Base-by-base conservation (phyloP, 2,113 vertebrate genomes). In the Mus pahari region DNA sequence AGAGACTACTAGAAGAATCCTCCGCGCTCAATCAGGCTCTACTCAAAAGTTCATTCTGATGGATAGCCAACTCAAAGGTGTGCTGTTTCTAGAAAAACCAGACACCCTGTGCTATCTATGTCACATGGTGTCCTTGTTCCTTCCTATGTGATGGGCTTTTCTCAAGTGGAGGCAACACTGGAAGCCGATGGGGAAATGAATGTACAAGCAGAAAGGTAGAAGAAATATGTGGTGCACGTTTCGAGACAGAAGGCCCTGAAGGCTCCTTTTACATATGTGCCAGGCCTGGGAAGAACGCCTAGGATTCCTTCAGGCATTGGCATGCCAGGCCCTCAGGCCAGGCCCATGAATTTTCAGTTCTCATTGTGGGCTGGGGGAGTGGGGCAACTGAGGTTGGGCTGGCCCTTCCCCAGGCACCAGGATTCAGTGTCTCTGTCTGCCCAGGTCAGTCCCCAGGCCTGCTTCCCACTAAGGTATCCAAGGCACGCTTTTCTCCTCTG, bases 401-500 rank as follows among this genome's bases (percentile, higher is more conserved):
- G 31, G 75, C 50, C 62, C 13, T 36, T 71, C 31, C 75, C 16
- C n/a, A 50, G 73, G 62, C 50, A 42, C 28, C 45, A 66, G 66
- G 11, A 53, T 45, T 50, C 81, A 71, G 3, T 48, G 31, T 28
- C 90, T 33, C 66, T 22, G 28, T 90, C 89, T 87, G 12, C 82
- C 73, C 91, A 74, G 70, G 50, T 88, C 66, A 62, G 55, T 31
- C 71, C 82, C 48, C 19, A 71, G 64, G n/a, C 78, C 81, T 45
- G 33, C 42, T 91, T 94, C 74, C 28, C 53, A 81, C 48, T 91
- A 60, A 84, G 92, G 84, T 70, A 94, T 96, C 83, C 58, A 86
- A 94, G 79, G 53, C 83, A 94, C 90, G 87, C 86, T 95, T 42
- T 94, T 83, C 77, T 94, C 62, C 66, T 93, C 24, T 71, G 58